Evolutionary conservation across 2,888 invertebrate genomes (phyloP).

Genomic region (Copidosoma aretas): DNA sequence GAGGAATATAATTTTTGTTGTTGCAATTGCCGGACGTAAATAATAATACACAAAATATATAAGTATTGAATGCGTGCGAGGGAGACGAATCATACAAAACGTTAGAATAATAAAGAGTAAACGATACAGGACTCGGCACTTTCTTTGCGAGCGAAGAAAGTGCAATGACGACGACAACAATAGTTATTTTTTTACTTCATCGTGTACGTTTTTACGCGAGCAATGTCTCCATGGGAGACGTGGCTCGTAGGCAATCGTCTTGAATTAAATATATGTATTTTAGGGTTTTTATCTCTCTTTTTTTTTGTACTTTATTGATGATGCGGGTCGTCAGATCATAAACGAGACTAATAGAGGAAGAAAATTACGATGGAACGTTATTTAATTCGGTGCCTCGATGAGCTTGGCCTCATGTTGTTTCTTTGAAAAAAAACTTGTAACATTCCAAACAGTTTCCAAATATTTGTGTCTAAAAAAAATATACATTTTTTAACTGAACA

Average conservation of each 20-base stretch:
- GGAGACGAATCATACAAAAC: neutral
- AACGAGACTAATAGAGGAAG: constrained; percentile 28
- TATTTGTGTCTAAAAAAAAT: neutral
- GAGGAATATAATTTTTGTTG: constrained; percentile 10
- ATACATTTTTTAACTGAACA: neutral
- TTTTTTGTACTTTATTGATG: constrained; percentile 46
- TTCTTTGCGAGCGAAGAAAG: constrained; percentile 18
- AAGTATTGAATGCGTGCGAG: constrained; percentile 1
- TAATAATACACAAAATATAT: neutral
- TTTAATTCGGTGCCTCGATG: constrained; percentile 52
- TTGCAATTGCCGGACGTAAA: constrained; percentile 14
- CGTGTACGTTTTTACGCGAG: constrained; percentile 10
- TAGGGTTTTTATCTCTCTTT: constrained; percentile 49
- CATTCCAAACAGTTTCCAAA: neutral
- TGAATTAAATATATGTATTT: constrained; percentile 48
- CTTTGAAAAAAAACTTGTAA: constrained; percentile 51
- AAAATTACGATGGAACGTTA: constrained; percentile 30
- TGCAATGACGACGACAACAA: constrained; percentile 22
- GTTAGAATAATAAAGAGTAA: neutral
- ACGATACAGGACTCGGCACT: constrained; percentile 20
- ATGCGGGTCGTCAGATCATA: constrained; percentile 60
- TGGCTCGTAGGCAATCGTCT: constrained; percentile 44
- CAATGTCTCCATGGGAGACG: constrained; percentile 2
- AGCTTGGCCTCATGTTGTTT: constrained; percentile 58
- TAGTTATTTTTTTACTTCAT: constrained; percentile 19